Conservation (phyloP, 2,113 vertebrate species). For the Pelecanoides urinatrix region DNA sequence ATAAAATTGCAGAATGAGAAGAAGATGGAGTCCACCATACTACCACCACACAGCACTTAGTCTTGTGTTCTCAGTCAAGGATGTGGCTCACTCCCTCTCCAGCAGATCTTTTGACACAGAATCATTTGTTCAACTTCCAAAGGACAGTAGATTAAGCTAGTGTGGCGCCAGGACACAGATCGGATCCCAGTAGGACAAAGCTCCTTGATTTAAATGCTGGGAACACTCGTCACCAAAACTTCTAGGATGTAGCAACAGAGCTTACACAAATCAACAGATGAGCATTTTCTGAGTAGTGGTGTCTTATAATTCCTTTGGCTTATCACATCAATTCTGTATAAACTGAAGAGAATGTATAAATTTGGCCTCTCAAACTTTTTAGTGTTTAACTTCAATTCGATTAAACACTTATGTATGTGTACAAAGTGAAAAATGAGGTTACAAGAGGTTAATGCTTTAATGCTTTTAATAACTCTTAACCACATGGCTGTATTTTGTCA, state of each 20-base stretch:
- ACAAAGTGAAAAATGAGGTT: conserved; percentile 79
- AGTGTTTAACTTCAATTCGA: conserved; percentile 74
- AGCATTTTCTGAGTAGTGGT: conserved; percentile 21
- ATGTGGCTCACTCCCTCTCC: background rate
- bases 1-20: background rate
- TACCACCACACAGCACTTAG: background rate
- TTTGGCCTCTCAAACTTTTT: conserved; percentile 66
- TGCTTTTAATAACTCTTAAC: conserved; percentile 79
- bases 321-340: conserved; percentile 63
- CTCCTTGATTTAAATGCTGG: conserved; percentile 20
- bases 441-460: conserved; percentile 78
- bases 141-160: background rate
- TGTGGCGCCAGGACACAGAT: conserved; percentile 14
- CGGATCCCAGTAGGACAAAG: background rate
- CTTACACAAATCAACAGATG: conserved; percentile 45
- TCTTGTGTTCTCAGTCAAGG: background rate
- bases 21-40: accelerated
- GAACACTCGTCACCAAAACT: conserved; percentile 36
- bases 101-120: background rate
- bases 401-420: conserved; percentile 75
- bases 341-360: conserved; percentile 64
- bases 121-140: background rate
- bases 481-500: conserved; percentile 75
- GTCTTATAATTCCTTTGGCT: conserved; percentile 53
- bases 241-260: conserved; percentile 9